Evolutionary conservation across 2,888 invertebrate genomes (phyloP).

Genomic region (Eupithecia subfuscata): DNA sequence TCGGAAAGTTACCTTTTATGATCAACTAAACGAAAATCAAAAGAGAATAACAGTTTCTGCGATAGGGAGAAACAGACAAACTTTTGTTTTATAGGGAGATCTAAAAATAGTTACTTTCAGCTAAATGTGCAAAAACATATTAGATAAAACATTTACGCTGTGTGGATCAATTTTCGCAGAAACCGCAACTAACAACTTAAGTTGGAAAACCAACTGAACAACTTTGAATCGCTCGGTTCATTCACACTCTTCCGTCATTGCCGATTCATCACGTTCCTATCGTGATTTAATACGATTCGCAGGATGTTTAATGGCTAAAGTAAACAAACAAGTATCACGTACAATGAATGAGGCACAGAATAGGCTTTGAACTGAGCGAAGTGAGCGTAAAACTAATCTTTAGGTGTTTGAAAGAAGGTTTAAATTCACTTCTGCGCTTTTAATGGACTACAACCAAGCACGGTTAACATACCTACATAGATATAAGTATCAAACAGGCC

Average conservation of each 20-base stretch:
- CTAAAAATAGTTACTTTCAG: conserved; percentile 43
- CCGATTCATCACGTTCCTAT: conserved; percentile 8
- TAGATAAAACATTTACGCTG: conserved; percentile 39
- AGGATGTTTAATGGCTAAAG: not conserved
- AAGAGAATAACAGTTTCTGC: conserved; percentile 42
- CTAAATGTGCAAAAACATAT: conserved; percentile 44
- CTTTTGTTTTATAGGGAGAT: conserved; percentile 46
- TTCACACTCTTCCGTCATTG: conserved; percentile 10
- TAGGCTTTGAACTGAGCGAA: not conserved
- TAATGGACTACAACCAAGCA: not conserved
- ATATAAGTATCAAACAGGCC: not conserved
- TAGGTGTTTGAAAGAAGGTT: not conserved
- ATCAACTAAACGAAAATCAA: conserved; percentile 46
- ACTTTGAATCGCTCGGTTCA: conserved; percentile 31
- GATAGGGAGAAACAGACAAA: conserved; percentile 39
- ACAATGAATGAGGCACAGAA: not conserved
- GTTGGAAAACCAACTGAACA: conserved; percentile 29
- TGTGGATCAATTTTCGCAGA: conserved; percentile 17
- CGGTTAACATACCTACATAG: not conserved
- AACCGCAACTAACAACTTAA: conserved; percentile 26
- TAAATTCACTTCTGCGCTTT: not conserved
- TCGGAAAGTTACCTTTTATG: conserved; percentile 44
- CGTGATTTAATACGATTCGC: conserved; percentile 9
- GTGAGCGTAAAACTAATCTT: not conserved
- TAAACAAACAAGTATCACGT: not conserved